phyloP scores from a whole-genome alignment of 2,797 vertebrate genomes.

The Pseudocheirus occidentalis region DNA sequence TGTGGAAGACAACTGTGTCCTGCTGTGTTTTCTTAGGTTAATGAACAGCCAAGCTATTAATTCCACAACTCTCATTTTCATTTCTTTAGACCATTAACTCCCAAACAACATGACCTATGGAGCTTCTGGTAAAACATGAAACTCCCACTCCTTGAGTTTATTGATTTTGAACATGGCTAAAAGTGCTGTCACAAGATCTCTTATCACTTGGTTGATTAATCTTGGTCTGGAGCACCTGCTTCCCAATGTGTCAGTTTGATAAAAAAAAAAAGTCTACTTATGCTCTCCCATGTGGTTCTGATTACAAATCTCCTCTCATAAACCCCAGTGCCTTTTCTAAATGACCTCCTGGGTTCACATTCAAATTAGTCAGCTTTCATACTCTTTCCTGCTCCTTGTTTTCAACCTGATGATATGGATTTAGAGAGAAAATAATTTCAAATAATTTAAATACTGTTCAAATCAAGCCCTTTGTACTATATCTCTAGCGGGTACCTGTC shows the following conservation, averaged over 20 bases:
- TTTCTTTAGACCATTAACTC: constrained; percentile 64
- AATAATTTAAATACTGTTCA: not conserved
- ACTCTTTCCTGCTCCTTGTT: not conserved
- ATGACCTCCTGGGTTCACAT: rapidly evolving
- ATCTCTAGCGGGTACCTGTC: not conserved
- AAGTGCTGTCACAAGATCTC: constrained; percentile 56
- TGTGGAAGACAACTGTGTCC: constrained; percentile 85
- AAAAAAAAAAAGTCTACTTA: not conserved
- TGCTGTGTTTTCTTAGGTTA: constrained; percentile 77
- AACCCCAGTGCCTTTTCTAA: not conserved
- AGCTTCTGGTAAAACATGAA: constrained; percentile 70
- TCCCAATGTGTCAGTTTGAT: not conserved
- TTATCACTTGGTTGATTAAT: constrained; percentile 35
- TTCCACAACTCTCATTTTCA: constrained; percentile 45
- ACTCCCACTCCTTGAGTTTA: constrained; percentile 50
- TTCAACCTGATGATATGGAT: not conserved
- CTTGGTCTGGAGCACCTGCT: not conserved
- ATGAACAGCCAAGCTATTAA: constrained; percentile 60
- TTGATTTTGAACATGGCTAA: constrained; percentile 67
- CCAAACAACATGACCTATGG: constrained; percentile 35
- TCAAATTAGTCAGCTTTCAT: not conserved
- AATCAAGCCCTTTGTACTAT: not conserved
- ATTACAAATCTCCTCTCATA: not conserved
- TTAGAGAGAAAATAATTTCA: not conserved
- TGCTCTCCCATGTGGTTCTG: not conserved